Percentiles rank a stretch among this genome's conserved stretches.
Evolutionary conservation across 2,797 vertebrate genomes (phyloP).

Genomic region (Buphagus erythrorhynchus): DNA sequence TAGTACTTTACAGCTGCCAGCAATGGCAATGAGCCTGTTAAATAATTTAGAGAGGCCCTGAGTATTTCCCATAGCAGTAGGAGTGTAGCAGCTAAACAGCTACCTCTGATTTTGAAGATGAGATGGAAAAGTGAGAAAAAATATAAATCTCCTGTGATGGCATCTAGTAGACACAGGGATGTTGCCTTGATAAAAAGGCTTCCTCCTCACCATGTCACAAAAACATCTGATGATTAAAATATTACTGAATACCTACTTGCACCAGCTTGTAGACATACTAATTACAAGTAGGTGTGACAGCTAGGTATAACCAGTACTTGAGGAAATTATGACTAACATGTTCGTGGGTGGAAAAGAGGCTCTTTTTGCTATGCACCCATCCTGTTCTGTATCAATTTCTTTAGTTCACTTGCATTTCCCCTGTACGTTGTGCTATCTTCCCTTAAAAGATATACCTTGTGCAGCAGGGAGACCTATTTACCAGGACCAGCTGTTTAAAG

Average conservation of each 20-base stretch:
- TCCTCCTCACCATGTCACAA: not conserved
- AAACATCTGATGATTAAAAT: not conserved
- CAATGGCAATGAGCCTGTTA: not conserved
- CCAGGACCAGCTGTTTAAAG: not conserved
- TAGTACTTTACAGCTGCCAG: not conserved
- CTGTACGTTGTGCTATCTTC: rapidly evolving
- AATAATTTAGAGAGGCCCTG: not conserved
- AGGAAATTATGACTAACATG: not conserved
- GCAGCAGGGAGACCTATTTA: not conserved
- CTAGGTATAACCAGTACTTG: not conserved
- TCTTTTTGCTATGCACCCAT: not conserved
- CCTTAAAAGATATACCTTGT: not conserved
- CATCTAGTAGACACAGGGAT: not conserved
- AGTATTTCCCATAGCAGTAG: not conserved
- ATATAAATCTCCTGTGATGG: not conserved
- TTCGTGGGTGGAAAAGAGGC: not conserved
- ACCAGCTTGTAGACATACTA: not conserved
- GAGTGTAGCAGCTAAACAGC: not conserved
- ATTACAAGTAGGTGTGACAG: not conserved
- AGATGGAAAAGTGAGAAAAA: not conserved
- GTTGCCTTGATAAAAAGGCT: not conserved
- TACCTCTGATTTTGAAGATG: not conserved
- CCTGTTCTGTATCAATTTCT: not conserved
- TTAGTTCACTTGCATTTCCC: not conserved
- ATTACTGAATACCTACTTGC: not conserved